Evolutionary conservation across 23 tunicate species (phyloP).

Genomic region (Trididemnum miniatum): DNA sequence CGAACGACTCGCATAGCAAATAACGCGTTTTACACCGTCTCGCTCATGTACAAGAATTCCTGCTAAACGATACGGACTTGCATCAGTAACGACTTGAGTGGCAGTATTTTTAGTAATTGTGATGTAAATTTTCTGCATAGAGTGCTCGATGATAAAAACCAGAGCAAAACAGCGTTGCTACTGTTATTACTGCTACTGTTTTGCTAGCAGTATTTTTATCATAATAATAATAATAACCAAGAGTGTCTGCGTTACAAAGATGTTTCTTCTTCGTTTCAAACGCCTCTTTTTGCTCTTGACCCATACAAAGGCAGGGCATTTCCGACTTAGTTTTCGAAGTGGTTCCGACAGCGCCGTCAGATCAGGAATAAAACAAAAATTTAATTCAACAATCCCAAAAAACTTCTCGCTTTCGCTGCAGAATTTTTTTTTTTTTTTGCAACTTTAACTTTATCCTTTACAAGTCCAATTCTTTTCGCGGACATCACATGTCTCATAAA

Average conservation of each 20-base stretch:
- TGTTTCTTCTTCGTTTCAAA: no score
- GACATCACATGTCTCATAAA: conserved; percentile 26
- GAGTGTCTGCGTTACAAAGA: neutral
- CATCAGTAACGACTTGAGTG: conserved; percentile 14
- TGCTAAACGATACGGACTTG: conserved; percentile 2
- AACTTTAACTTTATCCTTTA: neutral
- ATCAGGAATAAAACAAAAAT: neutral
- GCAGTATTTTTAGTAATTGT: neutral
- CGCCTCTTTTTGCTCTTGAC: no score
- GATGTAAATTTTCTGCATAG: no score
- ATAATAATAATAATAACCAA: no score
- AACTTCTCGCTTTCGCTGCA: neutral
- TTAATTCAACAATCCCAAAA: neutral
- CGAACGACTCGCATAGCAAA: conserved; percentile 6
- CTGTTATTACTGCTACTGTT: no score
- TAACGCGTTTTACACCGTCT: neutral
- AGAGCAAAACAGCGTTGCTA: no score
- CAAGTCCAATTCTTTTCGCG: neutral
- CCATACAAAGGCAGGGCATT: neutral
- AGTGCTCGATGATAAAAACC: no score
- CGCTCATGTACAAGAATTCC: conserved; percentile 1
- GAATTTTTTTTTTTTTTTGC: neutral
- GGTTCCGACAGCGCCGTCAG: neutral
- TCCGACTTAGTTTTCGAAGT: neutral
- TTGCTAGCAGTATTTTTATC: no score